A percentile compares a stretch with the other conserved stretches of the same genome.
These are phyloP conservation scores for Amblyraja radiata DNA, from an alignment of 2,797 vertebrate species.

Conservation along the genomic window DNA sequence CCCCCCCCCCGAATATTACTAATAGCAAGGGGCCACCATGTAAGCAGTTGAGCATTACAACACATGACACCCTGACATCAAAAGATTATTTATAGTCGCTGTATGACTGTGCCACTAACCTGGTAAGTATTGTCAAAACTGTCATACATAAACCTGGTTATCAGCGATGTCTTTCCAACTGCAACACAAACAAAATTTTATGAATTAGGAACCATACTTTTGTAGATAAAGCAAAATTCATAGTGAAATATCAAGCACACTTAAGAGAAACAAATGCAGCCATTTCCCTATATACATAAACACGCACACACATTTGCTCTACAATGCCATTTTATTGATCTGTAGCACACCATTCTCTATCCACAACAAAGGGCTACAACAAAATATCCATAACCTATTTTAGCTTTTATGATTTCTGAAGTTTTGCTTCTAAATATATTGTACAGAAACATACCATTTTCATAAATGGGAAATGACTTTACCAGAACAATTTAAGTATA, in stretches of 20 bases:
- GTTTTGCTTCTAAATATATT: no score
- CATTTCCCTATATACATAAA: no score
- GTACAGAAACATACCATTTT: no score
- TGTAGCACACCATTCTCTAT: no score
- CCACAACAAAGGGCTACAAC: no score
- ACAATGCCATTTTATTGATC: no score
- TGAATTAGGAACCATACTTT: neutral
- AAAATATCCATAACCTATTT: no score
- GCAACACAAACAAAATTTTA: neutral
- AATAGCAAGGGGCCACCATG: neutral
- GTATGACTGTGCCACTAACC: neutral
- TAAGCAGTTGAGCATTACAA: neutral
- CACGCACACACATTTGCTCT: no score
- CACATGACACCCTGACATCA: neutral
- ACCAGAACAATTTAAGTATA: neutral
- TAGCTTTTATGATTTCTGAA: no score
- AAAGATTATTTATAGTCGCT: neutral
- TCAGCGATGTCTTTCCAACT: conserved; percentile 36
- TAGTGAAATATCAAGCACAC: neutral
- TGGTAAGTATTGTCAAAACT: conserved; percentile 34
- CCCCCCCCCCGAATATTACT: no score
- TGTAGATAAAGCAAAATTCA: neutral
- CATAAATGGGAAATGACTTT: no score
- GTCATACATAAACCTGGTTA: conserved; percentile 35
- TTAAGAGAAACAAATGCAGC: neutral